Base-by-base conservation (phyloP, 1,140 invertebrate genomes). In the Elymnias hypermnestra region DNA sequence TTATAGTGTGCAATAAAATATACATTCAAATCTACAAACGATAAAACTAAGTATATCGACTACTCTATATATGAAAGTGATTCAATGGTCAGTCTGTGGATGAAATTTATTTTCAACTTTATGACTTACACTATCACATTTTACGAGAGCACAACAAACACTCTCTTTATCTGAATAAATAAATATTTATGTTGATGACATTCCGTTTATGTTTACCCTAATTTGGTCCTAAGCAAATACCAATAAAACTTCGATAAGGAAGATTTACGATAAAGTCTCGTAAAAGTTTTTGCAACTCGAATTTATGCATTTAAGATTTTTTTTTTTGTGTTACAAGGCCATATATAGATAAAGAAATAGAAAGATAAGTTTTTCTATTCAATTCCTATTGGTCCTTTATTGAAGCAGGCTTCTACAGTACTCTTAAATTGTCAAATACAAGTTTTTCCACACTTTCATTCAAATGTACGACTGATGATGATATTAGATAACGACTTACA, bases 111-210 rank as follows among this genome's bases (percentile, higher is more conserved):
- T 51, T 52, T 52, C 36, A 28, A 52, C 55, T 59, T 59, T 55
- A 53, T 50, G 33, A 45, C 53, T 41, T 28, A 51, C 29, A 36
- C 52, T 54, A 53, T 62, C 55, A 38, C 54, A 37, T 37, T 64
- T 61, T 53, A 61, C 53, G 57, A 65, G 42, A 38, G 35, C 55
- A 48, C 29, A 40, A 57, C 52, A 61, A 65, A 65, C 35, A 61
- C 45, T 51, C 35, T 43, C 62, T 56, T 58, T 65, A 65, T 65
- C 59, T 44, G 37, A 47, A 51, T 49, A 33, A 43, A 53, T 55
- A 65, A 65, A 65, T 52, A 65, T 65, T 65, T 65, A 53, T 53
- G 49, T 46, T 52, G 58, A 62, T 58, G 63, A 49, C 53, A 57
- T 52, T 60, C 31, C 26, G 33, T 25, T 46, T 49, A 18, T 57